A percentile compares a stretch with the other conserved stretches of the same genome.
These are phyloP conservation scores for Loxodonta africana DNA, from an alignment of 2,113 vertebrate species.

Conservation along the genomic window DNA sequence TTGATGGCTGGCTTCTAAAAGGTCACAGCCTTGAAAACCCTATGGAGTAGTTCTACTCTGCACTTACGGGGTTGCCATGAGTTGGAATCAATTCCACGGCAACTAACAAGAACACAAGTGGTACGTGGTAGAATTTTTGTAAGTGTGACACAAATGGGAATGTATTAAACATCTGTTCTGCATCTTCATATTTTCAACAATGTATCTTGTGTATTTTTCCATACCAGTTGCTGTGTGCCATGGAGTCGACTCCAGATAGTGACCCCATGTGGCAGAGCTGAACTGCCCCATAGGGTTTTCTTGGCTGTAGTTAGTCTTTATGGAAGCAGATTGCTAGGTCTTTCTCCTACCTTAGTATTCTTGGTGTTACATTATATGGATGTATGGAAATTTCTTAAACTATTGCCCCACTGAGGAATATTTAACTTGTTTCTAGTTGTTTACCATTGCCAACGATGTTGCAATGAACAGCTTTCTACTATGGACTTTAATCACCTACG, in stretches of 20 bases:
- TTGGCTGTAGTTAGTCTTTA: neutral
- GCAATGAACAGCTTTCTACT: neutral
- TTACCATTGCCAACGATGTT: neutral
- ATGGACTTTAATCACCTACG: conserved; percentile 36
- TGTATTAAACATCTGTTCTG: neutral
- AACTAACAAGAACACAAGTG: neutral
- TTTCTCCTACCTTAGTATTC: neutral
- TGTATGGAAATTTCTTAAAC: conserved; percentile 4
- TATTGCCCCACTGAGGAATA: neutral
- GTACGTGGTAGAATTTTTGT: neutral
- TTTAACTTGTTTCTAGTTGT: conserved; percentile 15
- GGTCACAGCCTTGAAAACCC: neutral
- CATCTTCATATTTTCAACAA: conserved; percentile 46
- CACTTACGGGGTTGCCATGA: neutral
- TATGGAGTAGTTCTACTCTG: neutral
- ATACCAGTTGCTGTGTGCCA: neutral
- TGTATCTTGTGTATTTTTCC: conserved; percentile 8
- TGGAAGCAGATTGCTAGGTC: no score
- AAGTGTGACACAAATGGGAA: neutral
- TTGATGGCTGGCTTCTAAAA: neutral
- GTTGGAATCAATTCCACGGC: neutral
- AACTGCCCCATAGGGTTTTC: neutral
- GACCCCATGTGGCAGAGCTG: neutral
- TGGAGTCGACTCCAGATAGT: no score
- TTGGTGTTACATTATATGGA: neutral